phyloP scores from a whole-genome alignment of 2,113 vertebrate species.

The Carollia perspicillata region DNA sequence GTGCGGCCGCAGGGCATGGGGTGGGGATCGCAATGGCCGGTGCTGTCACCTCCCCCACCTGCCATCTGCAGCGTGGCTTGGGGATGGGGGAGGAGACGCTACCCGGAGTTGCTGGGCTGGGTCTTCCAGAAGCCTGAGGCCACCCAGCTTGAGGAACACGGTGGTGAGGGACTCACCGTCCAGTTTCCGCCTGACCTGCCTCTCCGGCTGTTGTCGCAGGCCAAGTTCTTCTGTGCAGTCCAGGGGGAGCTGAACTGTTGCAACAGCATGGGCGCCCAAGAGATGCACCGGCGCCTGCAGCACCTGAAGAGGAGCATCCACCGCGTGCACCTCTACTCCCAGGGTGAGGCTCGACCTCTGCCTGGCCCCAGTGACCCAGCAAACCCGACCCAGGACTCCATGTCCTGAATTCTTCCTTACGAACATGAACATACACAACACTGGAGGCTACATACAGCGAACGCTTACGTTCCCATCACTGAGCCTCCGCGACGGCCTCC shows the following conservation, averaged over 20 bases:
- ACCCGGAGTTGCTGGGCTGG: neutral
- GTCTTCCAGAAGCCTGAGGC: neutral
- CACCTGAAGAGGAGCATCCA: conserved; percentile 72
- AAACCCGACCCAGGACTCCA: neutral
- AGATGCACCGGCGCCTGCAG: conserved; percentile 73
- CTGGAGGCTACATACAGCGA: neutral
- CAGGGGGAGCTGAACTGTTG: conserved; percentile 77
- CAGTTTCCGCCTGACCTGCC: neutral
- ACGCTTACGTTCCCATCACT: neutral
- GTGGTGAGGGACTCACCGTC: accelerated
- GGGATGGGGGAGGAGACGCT: neutral
- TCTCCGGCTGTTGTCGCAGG: conserved; percentile 49
- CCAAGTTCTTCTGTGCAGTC: conserved; percentile 72
- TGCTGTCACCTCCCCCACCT: neutral
- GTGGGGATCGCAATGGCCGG: accelerated
- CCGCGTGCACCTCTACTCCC: conserved; percentile 72
- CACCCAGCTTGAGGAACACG: neutral
- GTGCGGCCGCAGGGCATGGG: conserved; percentile 23
- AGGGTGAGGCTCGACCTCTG: conserved; percentile 40
- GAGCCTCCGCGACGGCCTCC: neutral
- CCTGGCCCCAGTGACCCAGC: neutral
- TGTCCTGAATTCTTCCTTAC: neutral
- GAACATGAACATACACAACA: neutral
- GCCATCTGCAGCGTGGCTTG: neutral
- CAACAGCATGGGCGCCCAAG: conserved; percentile 70